Evolutionary conservation across 2,113 vertebrate species (phyloP).

Genomic region (Cariama cristata): DNA sequence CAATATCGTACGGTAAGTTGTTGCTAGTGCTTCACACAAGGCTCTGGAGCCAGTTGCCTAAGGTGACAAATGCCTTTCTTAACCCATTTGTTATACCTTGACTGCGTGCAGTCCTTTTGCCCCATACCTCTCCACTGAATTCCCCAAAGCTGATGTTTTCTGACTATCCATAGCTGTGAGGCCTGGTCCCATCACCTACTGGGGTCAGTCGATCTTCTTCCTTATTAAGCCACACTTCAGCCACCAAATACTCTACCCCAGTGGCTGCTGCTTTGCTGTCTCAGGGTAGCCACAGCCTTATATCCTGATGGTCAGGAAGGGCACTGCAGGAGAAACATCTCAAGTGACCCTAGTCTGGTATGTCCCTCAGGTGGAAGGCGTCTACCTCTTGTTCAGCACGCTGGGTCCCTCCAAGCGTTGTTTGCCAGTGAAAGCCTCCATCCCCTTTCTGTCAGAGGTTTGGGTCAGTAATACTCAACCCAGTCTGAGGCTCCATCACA

Average conservation of each 20-base stretch:
- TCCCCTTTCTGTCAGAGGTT: neutral
- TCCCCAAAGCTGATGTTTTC: neutral
- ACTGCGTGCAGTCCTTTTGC: rapidly evolving
- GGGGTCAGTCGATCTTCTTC: neutral
- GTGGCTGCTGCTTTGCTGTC: neutral
- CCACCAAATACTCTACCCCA: neutral
- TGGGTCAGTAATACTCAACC: neutral
- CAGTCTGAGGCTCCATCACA: neutral
- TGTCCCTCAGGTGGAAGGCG: neutral
- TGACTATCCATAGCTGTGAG: neutral
- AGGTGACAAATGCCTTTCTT: neutral
- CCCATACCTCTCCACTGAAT: neutral
- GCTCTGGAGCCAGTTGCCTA: neutral
- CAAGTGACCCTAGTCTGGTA: neutral
- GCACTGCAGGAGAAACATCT: neutral
- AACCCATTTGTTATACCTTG: neutral
- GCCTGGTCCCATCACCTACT: neutral
- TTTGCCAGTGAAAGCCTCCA: neutral
- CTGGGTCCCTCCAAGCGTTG: neutral
- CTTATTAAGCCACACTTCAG: neutral
- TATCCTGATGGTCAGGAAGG: rapidly evolving
- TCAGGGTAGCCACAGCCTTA: neutral
- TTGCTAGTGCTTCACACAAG: neutral
- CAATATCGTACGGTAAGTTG: neutral
- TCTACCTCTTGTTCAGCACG: neutral